A percentile compares a stretch with the other conserved stretches of the same genome.
These are phyloP conservation scores for Aix galericulata DNA, from an alignment of 2,113 vertebrate genomes.

Conservation along the genomic window DNA sequence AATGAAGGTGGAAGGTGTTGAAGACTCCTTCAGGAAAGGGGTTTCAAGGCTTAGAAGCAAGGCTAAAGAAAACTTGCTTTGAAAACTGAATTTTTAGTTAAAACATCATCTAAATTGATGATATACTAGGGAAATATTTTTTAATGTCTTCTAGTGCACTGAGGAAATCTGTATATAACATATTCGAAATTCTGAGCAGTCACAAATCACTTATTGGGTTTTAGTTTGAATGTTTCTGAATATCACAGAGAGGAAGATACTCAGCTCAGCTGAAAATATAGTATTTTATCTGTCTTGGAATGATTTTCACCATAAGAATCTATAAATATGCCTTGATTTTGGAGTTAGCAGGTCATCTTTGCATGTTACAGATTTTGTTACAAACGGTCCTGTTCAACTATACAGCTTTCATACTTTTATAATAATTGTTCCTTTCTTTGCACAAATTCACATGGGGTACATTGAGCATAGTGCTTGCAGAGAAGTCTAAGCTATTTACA, in stretches of 20 bases:
- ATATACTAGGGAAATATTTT: not conserved
- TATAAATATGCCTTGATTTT: not conserved
- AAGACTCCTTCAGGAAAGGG: not conserved
- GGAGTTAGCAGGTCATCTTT: not conserved
- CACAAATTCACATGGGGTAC: not conserved
- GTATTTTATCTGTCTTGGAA: not conserved
- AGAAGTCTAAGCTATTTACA: not conserved
- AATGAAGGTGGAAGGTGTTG: not conserved
- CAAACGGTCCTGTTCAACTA: not conserved
- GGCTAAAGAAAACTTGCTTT: not conserved
- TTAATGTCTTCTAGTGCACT: not conserved
- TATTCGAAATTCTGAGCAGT: not conserved
- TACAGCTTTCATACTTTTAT: not conserved
- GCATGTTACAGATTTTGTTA: not conserved
- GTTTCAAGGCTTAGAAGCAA: not conserved
- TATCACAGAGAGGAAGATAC: not conserved
- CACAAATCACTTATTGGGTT: accelerated
- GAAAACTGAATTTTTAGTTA: not conserved
- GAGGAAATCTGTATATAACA: not conserved
- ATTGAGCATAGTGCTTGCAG: not conserved
- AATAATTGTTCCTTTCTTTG: not conserved
- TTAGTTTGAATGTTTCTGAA: not conserved
- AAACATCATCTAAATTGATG: not conserved
- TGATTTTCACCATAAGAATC: not conserved
- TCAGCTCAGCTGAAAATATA: not conserved